These are phyloP conservation scores for Pteronotus mesoamericanus DNA, from an alignment of 2,797 vertebrate genomes.

Conservation along the genomic window DNA sequence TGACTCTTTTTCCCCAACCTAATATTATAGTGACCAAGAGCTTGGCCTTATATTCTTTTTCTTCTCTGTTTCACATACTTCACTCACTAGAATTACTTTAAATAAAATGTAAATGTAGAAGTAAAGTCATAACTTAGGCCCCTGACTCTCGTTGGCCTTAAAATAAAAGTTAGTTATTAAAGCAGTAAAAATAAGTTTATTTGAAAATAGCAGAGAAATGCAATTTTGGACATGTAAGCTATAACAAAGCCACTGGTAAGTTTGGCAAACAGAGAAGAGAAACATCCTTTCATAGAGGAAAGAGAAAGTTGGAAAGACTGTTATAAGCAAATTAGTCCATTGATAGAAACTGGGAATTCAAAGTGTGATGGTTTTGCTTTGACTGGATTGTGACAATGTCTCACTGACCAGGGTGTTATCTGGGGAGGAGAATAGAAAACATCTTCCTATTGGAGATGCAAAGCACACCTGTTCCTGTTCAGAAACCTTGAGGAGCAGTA, in stretches of 20 bases:
- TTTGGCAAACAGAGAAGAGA: not conserved
- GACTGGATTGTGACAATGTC: not conserved
- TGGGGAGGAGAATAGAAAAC: not conserved
- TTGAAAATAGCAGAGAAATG: not conserved
- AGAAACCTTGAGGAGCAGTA: not conserved
- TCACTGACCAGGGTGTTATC: not conserved
- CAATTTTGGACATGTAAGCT: not conserved
- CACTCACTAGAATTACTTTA: not conserved
- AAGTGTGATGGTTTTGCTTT: not conserved
- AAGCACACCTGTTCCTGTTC: not conserved
- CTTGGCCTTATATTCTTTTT: not conserved
- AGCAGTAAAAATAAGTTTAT: not conserved
- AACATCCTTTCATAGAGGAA: not conserved
- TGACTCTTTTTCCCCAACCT: not conserved
- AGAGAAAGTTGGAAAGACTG: not conserved
- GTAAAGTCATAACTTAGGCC: not conserved
- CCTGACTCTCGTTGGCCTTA: not conserved
- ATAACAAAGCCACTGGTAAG: not conserved
- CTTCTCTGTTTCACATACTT: not conserved
- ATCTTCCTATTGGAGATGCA: not conserved
- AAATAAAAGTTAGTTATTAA: not conserved
- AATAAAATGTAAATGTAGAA: not conserved
- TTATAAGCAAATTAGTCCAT: not conserved
- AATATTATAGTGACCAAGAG: not conserved
- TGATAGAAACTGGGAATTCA: not conserved